A percentile compares a stretch with the other conserved stretches of the same genome.
Conservation (phyloP, 2,888 invertebrate genomes). For the Pollenia angustigena region DNA sequence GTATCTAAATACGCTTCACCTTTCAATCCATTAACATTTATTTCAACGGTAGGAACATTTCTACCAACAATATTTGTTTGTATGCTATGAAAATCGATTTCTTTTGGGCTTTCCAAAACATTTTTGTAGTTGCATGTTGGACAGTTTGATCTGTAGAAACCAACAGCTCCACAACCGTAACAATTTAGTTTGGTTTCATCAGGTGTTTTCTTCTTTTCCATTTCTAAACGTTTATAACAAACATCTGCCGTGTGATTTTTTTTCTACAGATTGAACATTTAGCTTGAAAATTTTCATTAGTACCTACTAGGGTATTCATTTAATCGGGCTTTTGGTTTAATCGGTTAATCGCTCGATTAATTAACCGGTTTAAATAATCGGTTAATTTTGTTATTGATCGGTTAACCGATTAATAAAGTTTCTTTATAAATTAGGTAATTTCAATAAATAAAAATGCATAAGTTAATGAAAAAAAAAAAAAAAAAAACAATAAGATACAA, state of each 20-base stretch:
- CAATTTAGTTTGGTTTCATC: conserved; percentile 36
- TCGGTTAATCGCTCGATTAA: no score
- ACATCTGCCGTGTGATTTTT: conserved; percentile 52
- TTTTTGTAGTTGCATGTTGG: conserved; percentile 45
- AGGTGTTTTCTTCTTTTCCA: conserved; percentile 23
- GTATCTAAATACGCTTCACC: conserved; percentile 68
- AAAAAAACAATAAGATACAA: no score
- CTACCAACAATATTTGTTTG: no score
- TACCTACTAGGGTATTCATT: no score
- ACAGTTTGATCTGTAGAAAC: conserved; percentile 50
- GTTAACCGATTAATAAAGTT: no score
- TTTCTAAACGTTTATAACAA: conserved; percentile 39
- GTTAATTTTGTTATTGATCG: no score
- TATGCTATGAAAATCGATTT: conserved; percentile 39
- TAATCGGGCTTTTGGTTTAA: no score
- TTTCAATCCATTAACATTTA: conserved; percentile 59
- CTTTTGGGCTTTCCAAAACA: conserved; percentile 14
- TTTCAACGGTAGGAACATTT: conserved; percentile 66
- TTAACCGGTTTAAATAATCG: no score
- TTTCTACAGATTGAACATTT: conserved; percentile 46
- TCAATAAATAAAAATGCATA: no score
- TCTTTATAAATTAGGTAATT: no score
- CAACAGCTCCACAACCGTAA: conserved; percentile 49
- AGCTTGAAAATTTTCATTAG: background rate
- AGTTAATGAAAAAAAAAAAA: no score